These are phyloP conservation scores for Neodon shergylaensis DNA, from an alignment of 2,113 vertebrate species.

Conservation along the genomic window DNA sequence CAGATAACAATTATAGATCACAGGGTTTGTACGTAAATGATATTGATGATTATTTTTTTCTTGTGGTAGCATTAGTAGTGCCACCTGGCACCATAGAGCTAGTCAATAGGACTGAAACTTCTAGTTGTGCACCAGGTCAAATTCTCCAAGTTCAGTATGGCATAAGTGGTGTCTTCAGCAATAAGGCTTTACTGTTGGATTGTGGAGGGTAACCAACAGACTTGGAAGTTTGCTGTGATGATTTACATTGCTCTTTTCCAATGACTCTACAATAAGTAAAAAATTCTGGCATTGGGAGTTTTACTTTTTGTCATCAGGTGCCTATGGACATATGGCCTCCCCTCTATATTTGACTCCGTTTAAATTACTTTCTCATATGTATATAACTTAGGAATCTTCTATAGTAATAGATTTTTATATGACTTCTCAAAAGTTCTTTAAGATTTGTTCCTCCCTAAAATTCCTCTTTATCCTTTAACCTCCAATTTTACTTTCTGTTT, in stretches of 20 bases:
- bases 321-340: neutral
- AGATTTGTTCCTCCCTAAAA: neutral
- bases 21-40: neutral
- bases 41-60: neutral
- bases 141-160: neutral
- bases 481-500: too few species aligned
- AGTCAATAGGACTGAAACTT: neutral
- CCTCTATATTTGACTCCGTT: neutral
- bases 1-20: neutral
- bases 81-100: too few species aligned
- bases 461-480: too few species aligned
- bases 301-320: neutral
- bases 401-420: neutral
- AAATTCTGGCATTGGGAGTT: neutral
- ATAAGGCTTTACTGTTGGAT: neutral
- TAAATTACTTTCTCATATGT: neutral
- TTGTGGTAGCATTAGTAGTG: neutral
- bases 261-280: neutral
- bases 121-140: neutral
- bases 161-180: neutral
- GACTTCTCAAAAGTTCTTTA: neutral
- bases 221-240: neutral
- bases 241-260: neutral
- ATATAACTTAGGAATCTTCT: neutral
- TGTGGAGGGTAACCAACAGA: neutral